These are phyloP conservation scores for Mallateleia sp. DNA, from an alignment of 2,888 invertebrate species.

Conservation along the genomic window DNA sequence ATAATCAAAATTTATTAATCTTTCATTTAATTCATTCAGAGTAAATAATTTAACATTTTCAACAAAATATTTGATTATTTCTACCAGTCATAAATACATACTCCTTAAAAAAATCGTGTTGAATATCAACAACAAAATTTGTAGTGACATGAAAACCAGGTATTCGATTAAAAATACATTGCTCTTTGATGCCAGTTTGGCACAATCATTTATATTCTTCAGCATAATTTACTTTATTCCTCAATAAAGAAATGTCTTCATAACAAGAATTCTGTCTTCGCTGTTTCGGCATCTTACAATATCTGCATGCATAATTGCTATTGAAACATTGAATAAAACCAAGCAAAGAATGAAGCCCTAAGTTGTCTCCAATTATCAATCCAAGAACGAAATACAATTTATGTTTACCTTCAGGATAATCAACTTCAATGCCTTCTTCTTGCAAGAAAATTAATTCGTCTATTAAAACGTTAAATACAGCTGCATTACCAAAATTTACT, in stretches of 20 bases:
- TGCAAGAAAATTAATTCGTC: slow-evolving; percentile 28
- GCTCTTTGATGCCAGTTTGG: slow-evolving; percentile 46
- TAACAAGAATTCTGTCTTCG: neutral
- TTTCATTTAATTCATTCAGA: slow-evolving; percentile 64
- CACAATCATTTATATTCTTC: slow-evolving; percentile 9
- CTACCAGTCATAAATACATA: slow-evolving; percentile 48
- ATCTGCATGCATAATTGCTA: slow-evolving; percentile 22
- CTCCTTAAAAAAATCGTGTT: slow-evolving; percentile 65
- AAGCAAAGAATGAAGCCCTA: slow-evolving; percentile 13
- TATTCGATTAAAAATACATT: slow-evolving; percentile 45
- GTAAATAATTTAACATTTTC: slow-evolving; percentile 33
- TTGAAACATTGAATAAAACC: slow-evolving; percentile 32
- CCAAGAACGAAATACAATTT: slow-evolving; percentile 37
- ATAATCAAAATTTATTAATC: slow-evolving; percentile 42
- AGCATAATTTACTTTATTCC: slow-evolving; percentile 24
- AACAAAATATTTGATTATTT: slow-evolving; percentile 57
- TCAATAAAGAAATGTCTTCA: slow-evolving; percentile 1
- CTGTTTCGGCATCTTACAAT: slow-evolving; percentile 22
- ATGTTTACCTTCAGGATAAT: neutral
- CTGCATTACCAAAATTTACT: slow-evolving; percentile 49
- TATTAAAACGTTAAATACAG: slow-evolving; percentile 35
- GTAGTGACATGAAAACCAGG: slow-evolving; percentile 27
- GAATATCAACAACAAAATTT: slow-evolving; percentile 51
- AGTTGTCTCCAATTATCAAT: slow-evolving; percentile 32
- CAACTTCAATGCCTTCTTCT: slow-evolving; percentile 57